phyloP scores from a whole-genome alignment of 2,113 vertebrate genomes.

The Dipodomys ordii region DNA sequence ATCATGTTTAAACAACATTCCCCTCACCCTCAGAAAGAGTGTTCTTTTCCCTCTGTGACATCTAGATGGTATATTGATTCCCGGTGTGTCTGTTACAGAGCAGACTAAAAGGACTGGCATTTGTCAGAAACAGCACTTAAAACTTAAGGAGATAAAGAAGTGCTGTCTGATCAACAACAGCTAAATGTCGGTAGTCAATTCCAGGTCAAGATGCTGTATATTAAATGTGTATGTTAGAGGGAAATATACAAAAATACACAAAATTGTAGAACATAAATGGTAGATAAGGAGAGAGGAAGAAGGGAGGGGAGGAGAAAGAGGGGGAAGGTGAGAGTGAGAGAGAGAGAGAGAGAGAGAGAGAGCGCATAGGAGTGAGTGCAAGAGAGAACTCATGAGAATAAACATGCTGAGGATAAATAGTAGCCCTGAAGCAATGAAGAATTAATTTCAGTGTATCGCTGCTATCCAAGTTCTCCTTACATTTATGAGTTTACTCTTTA shows the following conservation, averaged over 20 bases:
- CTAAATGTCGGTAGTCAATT: constrained; percentile 78
- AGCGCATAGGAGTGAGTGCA: too few species aligned
- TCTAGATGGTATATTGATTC: constrained; percentile 73
- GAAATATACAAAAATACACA: constrained; percentile 66
- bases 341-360: too few species aligned
- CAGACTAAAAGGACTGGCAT: constrained; percentile 75
- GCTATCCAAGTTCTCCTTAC: neutral
- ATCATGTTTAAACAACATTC: constrained; percentile 54
- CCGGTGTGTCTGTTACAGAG: constrained; percentile 76
- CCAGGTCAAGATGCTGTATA: constrained; percentile 72
- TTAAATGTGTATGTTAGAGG: constrained; percentile 61
- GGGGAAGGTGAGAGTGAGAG: neutral
- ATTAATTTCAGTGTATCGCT: neutral
- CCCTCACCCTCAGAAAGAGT: neutral
- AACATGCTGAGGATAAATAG: neutral
- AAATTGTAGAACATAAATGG: constrained; percentile 43
- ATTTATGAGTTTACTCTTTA: constrained; percentile 2
- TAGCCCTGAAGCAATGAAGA: neutral
- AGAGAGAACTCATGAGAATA: neutral
- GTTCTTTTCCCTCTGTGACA: constrained; percentile 62
- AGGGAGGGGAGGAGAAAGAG: neutral
- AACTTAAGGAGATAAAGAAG: constrained; percentile 79
- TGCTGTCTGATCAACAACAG: constrained; percentile 80
- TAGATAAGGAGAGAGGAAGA: neutral
- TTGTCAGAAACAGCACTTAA: constrained; percentile 81